Evolutionary conservation across 2,797 vertebrate species (phyloP).

Genomic region (Poecilia picta): DNA sequence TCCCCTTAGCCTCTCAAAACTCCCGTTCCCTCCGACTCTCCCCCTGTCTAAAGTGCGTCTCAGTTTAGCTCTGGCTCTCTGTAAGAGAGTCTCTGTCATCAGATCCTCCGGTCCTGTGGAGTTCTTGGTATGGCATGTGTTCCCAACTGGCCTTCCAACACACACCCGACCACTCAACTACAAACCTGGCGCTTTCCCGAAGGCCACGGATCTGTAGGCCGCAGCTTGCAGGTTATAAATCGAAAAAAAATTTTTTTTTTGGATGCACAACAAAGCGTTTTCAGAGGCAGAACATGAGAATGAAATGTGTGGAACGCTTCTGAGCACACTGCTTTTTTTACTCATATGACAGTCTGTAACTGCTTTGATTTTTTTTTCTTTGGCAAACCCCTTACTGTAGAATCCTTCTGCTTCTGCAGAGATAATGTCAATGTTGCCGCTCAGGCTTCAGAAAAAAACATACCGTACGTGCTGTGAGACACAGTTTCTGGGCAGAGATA

Average conservation of each 20-base stretch:
- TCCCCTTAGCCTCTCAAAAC: slow-evolving; percentile 33
- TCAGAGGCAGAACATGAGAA: slow-evolving; percentile 1
- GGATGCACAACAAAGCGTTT: slow-evolving; percentile 1
- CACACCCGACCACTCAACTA: slow-evolving; percentile 63
- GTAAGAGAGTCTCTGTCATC: slow-evolving; percentile 78
- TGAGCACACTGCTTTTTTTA: slow-evolving; percentile 24
- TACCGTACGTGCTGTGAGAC: slow-evolving; percentile 27
- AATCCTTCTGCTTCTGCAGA: slow-evolving; percentile 25
- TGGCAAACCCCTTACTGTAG: background rate
- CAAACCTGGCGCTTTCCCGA: slow-evolving; percentile 50
- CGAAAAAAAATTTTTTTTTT: background rate
- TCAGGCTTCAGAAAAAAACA: slow-evolving; percentile 61
- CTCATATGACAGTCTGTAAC: slow-evolving; percentile 15
- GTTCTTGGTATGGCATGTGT: slow-evolving; percentile 74
- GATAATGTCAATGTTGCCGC: slow-evolving; percentile 58
- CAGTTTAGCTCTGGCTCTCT: slow-evolving; percentile 76
- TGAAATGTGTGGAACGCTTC: background rate
- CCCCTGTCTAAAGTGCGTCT: slow-evolving; percentile 60
- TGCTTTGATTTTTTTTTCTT: slow-evolving; percentile 13
- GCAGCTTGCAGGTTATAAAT: slow-evolving; percentile 29
- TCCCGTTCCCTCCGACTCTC: slow-evolving; percentile 36
- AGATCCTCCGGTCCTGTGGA: slow-evolving; percentile 66
- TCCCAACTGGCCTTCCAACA: slow-evolving; percentile 69
- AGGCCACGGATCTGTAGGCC: slow-evolving; percentile 49
- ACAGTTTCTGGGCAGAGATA: slow-evolving; percentile 45